A percentile compares a stretch with the other conserved stretches of the same genome.
Evolutionary conservation across 2,888 invertebrate genomes (phyloP).

Genomic region (Fabriciana adippe): DNA sequence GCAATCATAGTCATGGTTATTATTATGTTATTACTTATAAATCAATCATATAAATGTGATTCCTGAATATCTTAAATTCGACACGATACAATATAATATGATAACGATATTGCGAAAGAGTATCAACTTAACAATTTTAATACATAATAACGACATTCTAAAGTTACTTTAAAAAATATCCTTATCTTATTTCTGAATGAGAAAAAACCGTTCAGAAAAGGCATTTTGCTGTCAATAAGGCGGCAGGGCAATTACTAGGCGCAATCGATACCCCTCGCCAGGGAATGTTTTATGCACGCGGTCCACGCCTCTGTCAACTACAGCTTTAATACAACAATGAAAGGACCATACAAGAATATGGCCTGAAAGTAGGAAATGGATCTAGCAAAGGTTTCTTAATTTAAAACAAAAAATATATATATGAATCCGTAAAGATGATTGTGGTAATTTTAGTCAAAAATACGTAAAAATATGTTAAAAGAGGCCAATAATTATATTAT

Average conservation of each 20-base stretch:
- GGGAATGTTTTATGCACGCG: constrained; percentile 41
- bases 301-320: constrained; percentile 32
- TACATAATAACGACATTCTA: background rate
- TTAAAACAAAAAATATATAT: background rate
- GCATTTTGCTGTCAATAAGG: constrained; percentile 62
- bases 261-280: constrained; percentile 56
- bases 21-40: no score
- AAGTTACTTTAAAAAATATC: constrained; percentile 21
- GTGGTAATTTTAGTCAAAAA: no score
- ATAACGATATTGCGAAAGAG: background rate
- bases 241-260: constrained; percentile 64
- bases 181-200: constrained; percentile 38
- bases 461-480: no score
- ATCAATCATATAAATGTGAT: no score
- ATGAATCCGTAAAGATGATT: background rate
- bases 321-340: constrained; percentile 8
- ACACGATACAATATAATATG: background rate
- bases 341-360: constrained; percentile 6
- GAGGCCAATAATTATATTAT: no score
- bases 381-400: background rate
- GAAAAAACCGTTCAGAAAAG: constrained; percentile 43
- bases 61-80: no score
- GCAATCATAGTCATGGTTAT: no score
- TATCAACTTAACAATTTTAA: background rate
- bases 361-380: background rate